Base-by-base conservation (phyloP, 2,113 vertebrate genomes). In the Phaethornis superciliosus region DNA sequence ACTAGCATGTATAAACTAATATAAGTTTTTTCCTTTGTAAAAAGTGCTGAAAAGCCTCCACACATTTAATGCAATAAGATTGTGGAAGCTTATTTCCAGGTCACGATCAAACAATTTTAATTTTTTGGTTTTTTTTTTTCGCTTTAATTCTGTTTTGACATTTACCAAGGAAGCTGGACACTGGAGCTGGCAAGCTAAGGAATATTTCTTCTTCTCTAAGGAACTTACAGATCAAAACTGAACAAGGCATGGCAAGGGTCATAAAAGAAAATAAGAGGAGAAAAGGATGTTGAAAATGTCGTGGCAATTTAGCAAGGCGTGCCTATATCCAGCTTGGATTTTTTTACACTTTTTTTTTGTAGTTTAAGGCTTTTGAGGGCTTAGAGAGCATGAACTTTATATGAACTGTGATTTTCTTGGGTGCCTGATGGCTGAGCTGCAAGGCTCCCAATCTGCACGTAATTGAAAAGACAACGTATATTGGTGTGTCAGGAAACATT, bases 401-500 rank as follows among this genome's bases (percentile, higher is more conserved):
- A 44, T 91, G 94, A 96, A 96, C 95, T 94, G 9, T 64, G 46
- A 4, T 88, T 86, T 94, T 54, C 67, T n/a, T 64, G 28, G 10
- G 15, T 94, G 79, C 84, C 81, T 2, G 7, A 51, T 75, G 78
- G 90, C 95, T 88, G 62, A 88, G 71, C 79, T 93, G 46, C 70
- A 82, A 90, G 87, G 79, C 27, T 93, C 18, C 82, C 71, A 55
- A 56, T 49, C 27, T 56, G 44, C 20, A 30, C 5, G 42, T 67
- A 83, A 86, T 77, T 70, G 91, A 94, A 94, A 94, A 89, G 89
- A 93, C 93, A 95, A 62, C 56, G 35, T 94, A 56, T 75, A 86
- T 72, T 71, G 19, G 51, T 83, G 51, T 87, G 93, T 94, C 84
- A 82, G 64, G 64, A 88, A 70, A 85, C 68, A 95, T 96, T 47